Percentiles rank a stretch among this genome's conserved stretches.
Conservation (phyloP, 2,113 vertebrate genomes). For the Hystrix cristata region DNA sequence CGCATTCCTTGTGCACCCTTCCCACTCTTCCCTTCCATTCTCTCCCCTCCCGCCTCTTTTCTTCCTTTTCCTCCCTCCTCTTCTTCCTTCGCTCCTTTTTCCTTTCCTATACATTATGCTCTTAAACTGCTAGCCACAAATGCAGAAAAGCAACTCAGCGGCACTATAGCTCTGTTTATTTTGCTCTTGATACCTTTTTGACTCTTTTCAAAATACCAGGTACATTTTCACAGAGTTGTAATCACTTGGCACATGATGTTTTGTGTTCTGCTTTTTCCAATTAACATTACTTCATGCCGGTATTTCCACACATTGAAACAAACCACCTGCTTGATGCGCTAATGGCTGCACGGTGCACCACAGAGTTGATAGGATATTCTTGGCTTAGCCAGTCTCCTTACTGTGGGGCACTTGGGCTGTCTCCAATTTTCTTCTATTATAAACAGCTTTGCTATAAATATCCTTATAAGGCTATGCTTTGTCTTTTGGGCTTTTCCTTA, state of each 20-base stretch:
- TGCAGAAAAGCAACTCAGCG: conserved; percentile 23
- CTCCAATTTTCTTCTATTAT: conserved; percentile 42
- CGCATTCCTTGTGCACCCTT: too few species aligned
- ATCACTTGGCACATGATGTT: neutral
- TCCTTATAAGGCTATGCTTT: conserved; percentile 15
- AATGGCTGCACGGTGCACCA: neutral
- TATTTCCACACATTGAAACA: conserved; percentile 28
- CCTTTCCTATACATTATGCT: neutral
- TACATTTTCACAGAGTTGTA: conserved; percentile 33
- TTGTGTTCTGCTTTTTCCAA: conserved; percentile 21
- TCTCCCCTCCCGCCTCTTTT: neutral
- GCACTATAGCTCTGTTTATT: neutral
- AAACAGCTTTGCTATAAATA: conserved; percentile 51
- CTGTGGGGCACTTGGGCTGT: conserved; percentile 10
- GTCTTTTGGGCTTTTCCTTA: conserved; percentile 37
- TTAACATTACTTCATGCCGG: conserved; percentile 52
- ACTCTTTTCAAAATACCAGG: conserved; percentile 65
- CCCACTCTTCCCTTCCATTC: neutral
- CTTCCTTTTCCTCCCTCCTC: neutral
- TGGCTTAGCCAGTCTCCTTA: conserved; percentile 40
- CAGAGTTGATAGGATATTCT: conserved; percentile 23
- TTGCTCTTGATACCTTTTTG: conserved; percentile 18
- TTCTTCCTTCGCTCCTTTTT: too few species aligned
- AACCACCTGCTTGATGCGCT: neutral
- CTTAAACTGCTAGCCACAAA: neutral